Evolutionary conservation across 2,888 invertebrate species (phyloP), one percentile per base, ranked within the genome.

Genomic region (Thera obeliscata): DNA sequence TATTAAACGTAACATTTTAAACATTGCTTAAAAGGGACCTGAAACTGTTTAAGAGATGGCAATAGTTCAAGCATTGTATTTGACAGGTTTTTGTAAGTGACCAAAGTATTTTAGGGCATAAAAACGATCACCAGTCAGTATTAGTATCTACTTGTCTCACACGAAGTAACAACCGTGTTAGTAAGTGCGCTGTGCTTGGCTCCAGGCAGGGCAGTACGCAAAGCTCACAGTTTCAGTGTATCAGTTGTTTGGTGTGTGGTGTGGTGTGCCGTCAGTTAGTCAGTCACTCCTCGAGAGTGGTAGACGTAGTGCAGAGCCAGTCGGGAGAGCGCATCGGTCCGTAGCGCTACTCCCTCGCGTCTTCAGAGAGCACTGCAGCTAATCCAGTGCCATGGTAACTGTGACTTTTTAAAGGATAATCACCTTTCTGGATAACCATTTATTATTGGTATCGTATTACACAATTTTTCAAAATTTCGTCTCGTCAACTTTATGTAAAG

Each of bases 321-420:
- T 92, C 81, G 83, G 83, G 87, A 88, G 87, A 83, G 92, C 82
- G 87, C 86, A 82, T 82, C 82, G 81, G 85, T 76, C 77, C 81
- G 77, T 77, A 82, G 82, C 89, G 87, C 86, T 85, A 77, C 81
- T 80, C 79, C 77, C 70, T 75, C 75, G 76, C 73, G 79, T 75
- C 76, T 78, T 80, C 80, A 82, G 81, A 82, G 80, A 59, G 81
- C 80, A 79, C 81, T 79, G 79, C 82, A 78, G 80, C 80, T 80
- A 82, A 81, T 83, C 87, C 88, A 83, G 88, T 91, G 91, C 89
- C 89, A 93, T 93, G 93, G 91, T 93, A 91, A 92, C 81, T 84
- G 90, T 91, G 91, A 84, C 79, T 76, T 61, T 64, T 64, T 65
- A 63, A 61, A 67, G 74, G 71, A 73, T 69, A 66, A 64, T 62